Evolutionary conservation across 2,113 vertebrate species (phyloP), one percentile per base, ranked within the genome.

Genomic region (Eulemur rufifrons): DNA sequence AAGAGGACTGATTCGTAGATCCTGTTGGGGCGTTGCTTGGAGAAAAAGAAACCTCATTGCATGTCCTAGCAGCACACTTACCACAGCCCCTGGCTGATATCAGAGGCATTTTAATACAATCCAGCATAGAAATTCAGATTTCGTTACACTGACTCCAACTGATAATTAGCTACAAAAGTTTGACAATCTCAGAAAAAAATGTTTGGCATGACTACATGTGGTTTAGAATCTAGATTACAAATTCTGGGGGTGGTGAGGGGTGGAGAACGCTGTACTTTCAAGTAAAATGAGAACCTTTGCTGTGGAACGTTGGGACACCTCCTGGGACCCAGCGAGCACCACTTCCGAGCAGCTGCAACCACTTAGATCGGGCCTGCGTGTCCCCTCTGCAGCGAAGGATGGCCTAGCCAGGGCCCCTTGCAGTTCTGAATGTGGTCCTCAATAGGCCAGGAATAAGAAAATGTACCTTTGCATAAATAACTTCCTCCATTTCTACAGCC

Each of bases 91-190:
- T 97, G 77, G 97, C 97, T 97, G 89, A 95, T 98, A 97, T 85
- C 97, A 97, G 96, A 98, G 92, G 97, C 86, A 98, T 98, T 98
- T 98, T 98, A 98, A 98, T 98, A 97, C 98, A 98, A 98, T 77
- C 93, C 98, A 98, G 97, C 89, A 91, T 97, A 97, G 95, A 97
- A 96, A 97, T 18, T 45, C 92, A 97, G 95, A 97, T 97, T 98
- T 95, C 88, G 94, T 97, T 94, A 97, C 93, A 66, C 66, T 89
- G 87, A 96, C 95, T 98, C 97, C 98, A 98, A 98, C 96, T 96
- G 97, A 95, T 97, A 98, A 98, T 98, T 98, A 98, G 91, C 91
- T 98, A 95, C 96, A 97, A 98, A 96, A 73, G 95, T 98, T 98
- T 98, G 98, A 97, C 97, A 92, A 94, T 94, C 95, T 98, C 95